A percentile compares a stretch with the other conserved stretches of the same genome.
Evolutionary conservation across 2,888 invertebrate species (phyloP).

Genomic region (Calliopum simillimum): DNA sequence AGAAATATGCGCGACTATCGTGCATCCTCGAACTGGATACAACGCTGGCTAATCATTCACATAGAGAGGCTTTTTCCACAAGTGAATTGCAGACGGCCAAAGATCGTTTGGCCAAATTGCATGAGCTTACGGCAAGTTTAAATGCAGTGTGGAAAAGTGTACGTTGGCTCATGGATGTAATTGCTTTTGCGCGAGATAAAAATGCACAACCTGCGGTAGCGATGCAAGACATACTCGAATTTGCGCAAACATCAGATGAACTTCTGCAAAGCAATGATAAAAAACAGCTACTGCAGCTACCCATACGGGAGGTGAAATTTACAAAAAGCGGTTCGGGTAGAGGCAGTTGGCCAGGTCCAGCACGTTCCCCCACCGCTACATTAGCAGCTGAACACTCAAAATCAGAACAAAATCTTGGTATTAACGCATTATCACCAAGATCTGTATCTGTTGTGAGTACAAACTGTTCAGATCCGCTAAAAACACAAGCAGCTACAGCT

Average conservation of each 20-base stretch:
- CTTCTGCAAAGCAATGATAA: constrained; percentile 18
- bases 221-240: constrained; percentile 64
- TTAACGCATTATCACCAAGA: constrained; percentile 46
- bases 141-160: constrained; percentile 94
- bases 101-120: constrained; percentile 83
- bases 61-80: constrained; percentile 94
- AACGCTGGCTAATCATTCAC: constrained; percentile 90
- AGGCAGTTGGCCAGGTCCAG: constrained; percentile 88
- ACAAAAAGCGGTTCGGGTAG: constrained; percentile 82
- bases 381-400: constrained; percentile 79
- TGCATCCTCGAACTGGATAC: constrained; percentile 94
- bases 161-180: constrained; percentile 96
- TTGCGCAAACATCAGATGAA: constrained; percentile 54
- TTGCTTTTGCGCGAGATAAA: constrained; percentile 91
- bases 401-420: constrained; percentile 78
- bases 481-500: not conserved
- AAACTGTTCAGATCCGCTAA: not conserved
- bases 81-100: constrained; percentile 88
- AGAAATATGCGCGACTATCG: constrained; percentile 91
- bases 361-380: constrained; percentile 47
- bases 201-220: constrained; percentile 65
- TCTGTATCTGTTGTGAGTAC: not conserved
- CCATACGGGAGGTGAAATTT: constrained; percentile 76
- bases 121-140: constrained; percentile 85
- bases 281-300: constrained; percentile 58